Evolutionary conservation across 2,797 vertebrate species (phyloP).

Genomic region (Eulemur albifrons): DNA sequence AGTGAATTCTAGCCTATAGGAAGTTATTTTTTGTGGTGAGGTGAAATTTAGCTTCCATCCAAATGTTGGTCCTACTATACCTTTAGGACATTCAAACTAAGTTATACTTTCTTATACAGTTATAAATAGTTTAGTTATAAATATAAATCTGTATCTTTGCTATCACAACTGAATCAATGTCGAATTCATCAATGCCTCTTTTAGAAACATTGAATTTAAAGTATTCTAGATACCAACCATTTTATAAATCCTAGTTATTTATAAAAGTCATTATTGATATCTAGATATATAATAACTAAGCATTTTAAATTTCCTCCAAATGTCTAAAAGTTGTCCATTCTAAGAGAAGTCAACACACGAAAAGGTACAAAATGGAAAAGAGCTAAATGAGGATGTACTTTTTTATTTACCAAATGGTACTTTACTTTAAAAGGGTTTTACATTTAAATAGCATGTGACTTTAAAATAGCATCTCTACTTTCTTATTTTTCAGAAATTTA

Average conservation of each 20-base stretch:
- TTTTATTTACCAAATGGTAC: not conserved
- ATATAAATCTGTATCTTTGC: not conserved
- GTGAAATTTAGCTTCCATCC: not conserved
- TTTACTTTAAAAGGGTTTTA: conserved; percentile 30
- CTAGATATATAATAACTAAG: not conserved
- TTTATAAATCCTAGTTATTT: not conserved
- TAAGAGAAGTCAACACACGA: conserved; percentile 20
- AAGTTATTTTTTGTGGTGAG: not conserved
- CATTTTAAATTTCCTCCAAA: not conserved
- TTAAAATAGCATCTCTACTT: not conserved
- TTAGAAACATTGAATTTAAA: conserved; percentile 28
- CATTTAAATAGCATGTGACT: not conserved
- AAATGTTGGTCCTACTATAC: not conserved
- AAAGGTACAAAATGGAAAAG: not conserved
- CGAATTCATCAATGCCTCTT: not conserved
- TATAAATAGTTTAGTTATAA: not conserved
- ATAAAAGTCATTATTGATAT: not conserved
- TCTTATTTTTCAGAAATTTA: conserved; percentile 5
- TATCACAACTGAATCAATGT: not conserved
- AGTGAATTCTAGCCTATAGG: not conserved
- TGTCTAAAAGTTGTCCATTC: not conserved
- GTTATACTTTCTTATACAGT: not conserved
- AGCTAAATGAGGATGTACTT: not conserved
- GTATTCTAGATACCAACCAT: not conserved
- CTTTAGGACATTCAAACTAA: not conserved